Conservation (phyloP, 1,140 invertebrate species). For the Halotydeus destructor region DNA sequence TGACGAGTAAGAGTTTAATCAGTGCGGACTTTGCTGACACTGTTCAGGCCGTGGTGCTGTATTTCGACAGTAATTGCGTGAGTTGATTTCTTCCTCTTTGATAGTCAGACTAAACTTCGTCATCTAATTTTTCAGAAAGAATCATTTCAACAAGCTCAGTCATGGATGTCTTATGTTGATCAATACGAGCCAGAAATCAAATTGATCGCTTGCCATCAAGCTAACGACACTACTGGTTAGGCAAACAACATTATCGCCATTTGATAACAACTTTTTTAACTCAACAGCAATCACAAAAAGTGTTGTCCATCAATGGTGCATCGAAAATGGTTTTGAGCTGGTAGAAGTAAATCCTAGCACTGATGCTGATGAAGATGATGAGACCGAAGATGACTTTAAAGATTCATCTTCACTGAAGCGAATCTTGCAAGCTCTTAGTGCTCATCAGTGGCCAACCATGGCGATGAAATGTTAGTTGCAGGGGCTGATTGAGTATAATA, state of each 20-base stretch:
- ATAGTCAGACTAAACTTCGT: neutral
- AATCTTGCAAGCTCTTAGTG: constrained; percentile 49
- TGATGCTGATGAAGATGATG: constrained; percentile 26
- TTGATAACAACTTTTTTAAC: constrained; percentile 6
- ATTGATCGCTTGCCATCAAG: constrained; percentile 31
- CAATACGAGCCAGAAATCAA: constrained; percentile 31
- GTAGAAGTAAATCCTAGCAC: constrained; percentile 40
- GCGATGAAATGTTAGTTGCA: constrained; percentile 35
- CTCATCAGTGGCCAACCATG: constrained; percentile 53
- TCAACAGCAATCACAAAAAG: constrained; percentile 18
- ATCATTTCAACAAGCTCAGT: constrained; percentile 25
- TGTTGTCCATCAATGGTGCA: constrained; percentile 38
- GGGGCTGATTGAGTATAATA: neutral
- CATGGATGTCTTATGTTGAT: constrained; percentile 29
- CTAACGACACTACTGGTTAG: constrained; percentile 20
- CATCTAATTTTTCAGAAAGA: neutral
- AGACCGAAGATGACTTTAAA: constrained; percentile 32
- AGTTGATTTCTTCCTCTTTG: neutral
- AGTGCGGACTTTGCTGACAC: constrained; percentile 4
- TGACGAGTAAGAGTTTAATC: neutral
- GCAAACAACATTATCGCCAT: constrained; percentile 7
- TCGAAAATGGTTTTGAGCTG: constrained; percentile 42
- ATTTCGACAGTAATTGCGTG: constrained; percentile 6
- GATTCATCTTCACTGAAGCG: constrained; percentile 44
- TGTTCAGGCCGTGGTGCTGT: constrained; percentile 7